These are phyloP conservation scores for Neoarius graeffei DNA, from an alignment of 2,113 vertebrate genomes.

Conservation along the genomic window DNA sequence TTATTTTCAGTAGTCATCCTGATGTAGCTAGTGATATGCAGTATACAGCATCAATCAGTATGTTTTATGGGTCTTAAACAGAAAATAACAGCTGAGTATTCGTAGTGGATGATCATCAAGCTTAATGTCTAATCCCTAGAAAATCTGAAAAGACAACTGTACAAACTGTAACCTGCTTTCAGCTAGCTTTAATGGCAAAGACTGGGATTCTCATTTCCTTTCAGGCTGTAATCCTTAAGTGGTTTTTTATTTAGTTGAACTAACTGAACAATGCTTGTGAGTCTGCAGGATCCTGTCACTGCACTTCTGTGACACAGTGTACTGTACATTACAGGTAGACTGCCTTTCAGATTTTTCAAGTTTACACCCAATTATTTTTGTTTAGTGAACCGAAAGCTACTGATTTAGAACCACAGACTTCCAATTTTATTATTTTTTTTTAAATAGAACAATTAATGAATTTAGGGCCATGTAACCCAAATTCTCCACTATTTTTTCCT, in stretches of 20 bases:
- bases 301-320: neutral
- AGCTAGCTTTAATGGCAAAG: neutral
- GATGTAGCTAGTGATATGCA: neutral
- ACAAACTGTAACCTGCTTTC: no score
- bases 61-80: neutral
- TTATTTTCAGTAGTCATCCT: neutral
- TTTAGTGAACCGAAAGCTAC: no score
- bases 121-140: neutral
- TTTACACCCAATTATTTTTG: no score
- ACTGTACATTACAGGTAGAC: no score
- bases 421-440: no score
- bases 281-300: neutral
- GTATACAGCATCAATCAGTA: neutral
- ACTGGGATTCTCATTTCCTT: neutral
- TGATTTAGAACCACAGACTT: no score
- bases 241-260: neutral
- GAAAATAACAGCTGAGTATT: neutral
- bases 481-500: no score
- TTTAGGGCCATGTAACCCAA: no score
- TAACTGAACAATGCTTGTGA: neutral
- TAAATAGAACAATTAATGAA: no score
- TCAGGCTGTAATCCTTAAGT: neutral
- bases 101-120: neutral
- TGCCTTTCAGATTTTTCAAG: no score
- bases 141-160: neutral